phyloP scores from a whole-genome alignment of 2,113 vertebrate species.

The Oncorhynchus gorbuscha region DNA sequence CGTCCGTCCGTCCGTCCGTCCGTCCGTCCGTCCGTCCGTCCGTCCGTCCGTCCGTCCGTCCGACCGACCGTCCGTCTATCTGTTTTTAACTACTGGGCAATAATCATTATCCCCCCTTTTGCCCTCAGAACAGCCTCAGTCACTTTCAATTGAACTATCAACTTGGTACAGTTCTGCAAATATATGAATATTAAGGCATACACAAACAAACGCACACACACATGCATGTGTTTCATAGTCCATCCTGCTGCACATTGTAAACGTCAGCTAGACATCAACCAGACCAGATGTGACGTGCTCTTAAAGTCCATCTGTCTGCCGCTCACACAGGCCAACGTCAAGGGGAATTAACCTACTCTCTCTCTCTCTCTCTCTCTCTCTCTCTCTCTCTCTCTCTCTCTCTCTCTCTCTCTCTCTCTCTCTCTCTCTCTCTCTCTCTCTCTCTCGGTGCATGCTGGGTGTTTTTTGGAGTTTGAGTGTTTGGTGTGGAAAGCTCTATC shows the following conservation, averaged over 20 bases:
- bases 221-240: background rate
- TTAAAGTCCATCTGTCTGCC: background rate
- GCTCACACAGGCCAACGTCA: background rate
- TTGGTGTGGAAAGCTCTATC: no score
- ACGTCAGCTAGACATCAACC: background rate
- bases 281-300: background rate
- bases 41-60: no score
- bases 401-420: no score
- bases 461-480: no score
- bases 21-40: background rate
- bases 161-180: background rate
- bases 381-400: no score
- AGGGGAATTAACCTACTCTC: background rate
- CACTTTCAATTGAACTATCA: background rate
- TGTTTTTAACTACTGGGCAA: background rate
- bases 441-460: no score
- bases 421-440: no score
- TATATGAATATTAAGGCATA: background rate
- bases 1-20: no score
- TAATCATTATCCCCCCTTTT: no score
- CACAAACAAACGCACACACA: background rate
- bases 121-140: no score
- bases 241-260: background rate
- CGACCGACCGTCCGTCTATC: accelerated
- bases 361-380: background rate